phyloP scores from a whole-genome alignment of 2,888 invertebrate species.

The Vanessa cardui region DNA sequence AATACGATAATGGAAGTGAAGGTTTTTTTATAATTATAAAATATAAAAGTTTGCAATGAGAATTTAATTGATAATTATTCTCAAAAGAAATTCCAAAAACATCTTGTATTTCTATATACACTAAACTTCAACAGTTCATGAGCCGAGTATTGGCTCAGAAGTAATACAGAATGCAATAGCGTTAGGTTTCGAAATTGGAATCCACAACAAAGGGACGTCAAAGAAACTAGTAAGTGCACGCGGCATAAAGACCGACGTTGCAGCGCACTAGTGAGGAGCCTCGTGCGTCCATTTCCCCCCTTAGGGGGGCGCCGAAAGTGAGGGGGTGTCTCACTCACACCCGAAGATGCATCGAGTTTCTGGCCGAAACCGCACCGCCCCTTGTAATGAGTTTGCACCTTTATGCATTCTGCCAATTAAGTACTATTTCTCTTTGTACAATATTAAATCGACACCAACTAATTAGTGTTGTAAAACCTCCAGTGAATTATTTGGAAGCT shows the following conservation, averaged over 20 bases:
- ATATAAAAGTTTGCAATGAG: background rate
- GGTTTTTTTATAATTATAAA: background rate
- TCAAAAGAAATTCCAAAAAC: background rate
- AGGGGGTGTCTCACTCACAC: constrained; percentile 71
- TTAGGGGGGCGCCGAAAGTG: constrained; percentile 48
- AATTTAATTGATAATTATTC: background rate
- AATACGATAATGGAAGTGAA: too few species aligned
- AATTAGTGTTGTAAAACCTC: constrained; percentile 37
- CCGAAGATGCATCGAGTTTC: constrained; percentile 78
- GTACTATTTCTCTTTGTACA: constrained; percentile 42
- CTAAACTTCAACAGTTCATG: constrained; percentile 29
- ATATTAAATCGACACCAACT: constrained; percentile 40
- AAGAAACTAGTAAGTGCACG: constrained; percentile 81
- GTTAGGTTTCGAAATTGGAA: constrained; percentile 73
- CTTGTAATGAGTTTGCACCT: constrained; percentile 74
- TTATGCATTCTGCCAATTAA: constrained; percentile 50
- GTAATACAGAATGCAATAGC: constrained; percentile 49
- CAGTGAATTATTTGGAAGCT: constrained; percentile 19
- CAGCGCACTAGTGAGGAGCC: constrained; percentile 67
- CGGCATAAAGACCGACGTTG: constrained; percentile 76
- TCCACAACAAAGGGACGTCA: constrained; percentile 76
- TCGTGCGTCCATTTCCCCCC: constrained; percentile 80
- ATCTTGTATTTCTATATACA: constrained; percentile 11
- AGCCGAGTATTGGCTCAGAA: constrained; percentile 41
- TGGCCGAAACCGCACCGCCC: constrained; percentile 77